A percentile compares a stretch with the other conserved stretches of the same genome.
phyloP scores from a whole-genome alignment of 1,140 invertebrate species.

The Daktulosphaira vitifoliae region DNA sequence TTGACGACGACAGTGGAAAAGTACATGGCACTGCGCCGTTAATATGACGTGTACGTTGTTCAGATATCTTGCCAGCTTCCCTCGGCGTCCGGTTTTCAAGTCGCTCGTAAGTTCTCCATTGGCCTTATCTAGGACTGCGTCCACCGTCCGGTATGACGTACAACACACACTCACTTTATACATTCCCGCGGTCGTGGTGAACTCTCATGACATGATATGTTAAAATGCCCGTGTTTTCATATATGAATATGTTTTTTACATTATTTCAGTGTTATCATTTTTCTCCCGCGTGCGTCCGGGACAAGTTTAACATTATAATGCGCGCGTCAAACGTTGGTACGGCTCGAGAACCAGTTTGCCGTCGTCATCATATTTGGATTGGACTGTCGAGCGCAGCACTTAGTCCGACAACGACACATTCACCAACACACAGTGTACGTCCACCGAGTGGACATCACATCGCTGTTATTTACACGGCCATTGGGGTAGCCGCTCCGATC shows the following conservation, averaged over 20 bases:
- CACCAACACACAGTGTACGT: too few relatives aligned
- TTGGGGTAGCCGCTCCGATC: background rate
- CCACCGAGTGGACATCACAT: background rate
- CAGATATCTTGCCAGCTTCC: background rate
- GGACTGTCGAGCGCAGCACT: too few relatives aligned
- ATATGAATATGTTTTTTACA: background rate
- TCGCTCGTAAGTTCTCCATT: background rate
- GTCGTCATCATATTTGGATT: too few relatives aligned
- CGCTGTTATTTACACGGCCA: too few relatives aligned
- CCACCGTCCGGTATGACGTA: background rate
- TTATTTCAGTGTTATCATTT: background rate
- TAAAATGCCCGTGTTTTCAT: too few relatives aligned
- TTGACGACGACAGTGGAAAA: slow-evolving; percentile 6
- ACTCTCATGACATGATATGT: too few relatives aligned
- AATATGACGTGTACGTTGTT: background rate
- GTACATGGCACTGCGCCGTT: too few relatives aligned
- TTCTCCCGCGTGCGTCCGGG: background rate
- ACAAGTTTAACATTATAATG: slow-evolving; percentile 26
- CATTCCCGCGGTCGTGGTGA: too few relatives aligned
- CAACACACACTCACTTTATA: background rate
- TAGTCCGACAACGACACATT: too few relatives aligned
- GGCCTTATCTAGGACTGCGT: too few relatives aligned
- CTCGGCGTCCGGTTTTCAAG: slow-evolving; percentile 6
- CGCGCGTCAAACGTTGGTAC: slow-evolving; percentile 25
- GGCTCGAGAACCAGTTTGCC: slow-evolving; percentile 15